Percentiles rank a stretch among this genome's conserved stretches.
Evolutionary conservation across 92 coral and sea anemone species (phyloP).

Genomic region (Umimayanthus kanabou): DNA sequence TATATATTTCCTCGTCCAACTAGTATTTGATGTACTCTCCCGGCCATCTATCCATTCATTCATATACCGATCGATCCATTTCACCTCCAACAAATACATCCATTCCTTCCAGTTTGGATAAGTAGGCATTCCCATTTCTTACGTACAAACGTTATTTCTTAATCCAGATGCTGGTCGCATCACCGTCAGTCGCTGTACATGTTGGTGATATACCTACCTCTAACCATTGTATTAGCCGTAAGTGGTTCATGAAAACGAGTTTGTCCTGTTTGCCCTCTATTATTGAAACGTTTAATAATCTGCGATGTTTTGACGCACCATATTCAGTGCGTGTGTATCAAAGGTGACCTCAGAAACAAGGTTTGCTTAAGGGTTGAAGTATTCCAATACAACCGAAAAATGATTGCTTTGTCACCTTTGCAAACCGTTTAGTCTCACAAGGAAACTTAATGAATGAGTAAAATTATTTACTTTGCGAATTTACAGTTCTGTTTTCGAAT

Average conservation of each 20-base stretch:
- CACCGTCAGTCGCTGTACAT: slow-evolving; percentile 67
- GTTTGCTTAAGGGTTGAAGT: neutral
- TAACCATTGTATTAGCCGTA: slow-evolving; percentile 70
- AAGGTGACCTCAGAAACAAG: neutral
- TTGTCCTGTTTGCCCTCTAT: neutral
- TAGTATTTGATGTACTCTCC: neutral
- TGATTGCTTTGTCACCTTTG: neutral
- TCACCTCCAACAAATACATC: too few species aligned
- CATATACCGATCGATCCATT: neutral
- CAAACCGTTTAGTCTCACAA: neutral
- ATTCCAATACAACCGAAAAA: neutral
- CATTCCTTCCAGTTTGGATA: neutral
- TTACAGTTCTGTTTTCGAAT: neutral
- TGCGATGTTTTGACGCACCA: neutral
- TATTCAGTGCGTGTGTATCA: neutral
- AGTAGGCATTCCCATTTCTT: neutral
- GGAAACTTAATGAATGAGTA: neutral
- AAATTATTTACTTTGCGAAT: neutral
- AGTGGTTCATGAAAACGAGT: slow-evolving; percentile 14
- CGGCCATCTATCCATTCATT: neutral
- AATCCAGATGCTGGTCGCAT: slow-evolving; percentile 78
- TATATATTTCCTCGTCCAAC: neutral
- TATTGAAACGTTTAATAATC: too few species aligned
- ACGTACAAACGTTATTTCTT: neutral
- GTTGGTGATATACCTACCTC: slow-evolving; percentile 79